Percentiles rank a stretch among this genome's conserved stretches.
Evolutionary conservation across 1,140 invertebrate genomes (phyloP).

Genomic region (Bombus waltoni): DNA sequence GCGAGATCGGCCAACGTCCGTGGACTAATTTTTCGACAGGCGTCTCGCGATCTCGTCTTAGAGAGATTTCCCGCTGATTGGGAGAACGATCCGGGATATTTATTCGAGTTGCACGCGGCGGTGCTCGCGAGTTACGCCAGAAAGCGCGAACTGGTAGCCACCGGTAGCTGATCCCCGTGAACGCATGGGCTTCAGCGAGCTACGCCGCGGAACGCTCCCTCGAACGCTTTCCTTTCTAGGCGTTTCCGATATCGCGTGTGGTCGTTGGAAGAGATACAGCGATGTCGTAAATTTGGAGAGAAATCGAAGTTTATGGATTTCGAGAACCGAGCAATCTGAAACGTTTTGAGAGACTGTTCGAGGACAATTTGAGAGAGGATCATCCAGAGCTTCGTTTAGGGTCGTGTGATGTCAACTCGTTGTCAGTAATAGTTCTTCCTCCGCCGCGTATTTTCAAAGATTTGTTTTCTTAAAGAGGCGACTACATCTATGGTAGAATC

Average conservation of each 20-base stretch:
- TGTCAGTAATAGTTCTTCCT: too few species aligned
- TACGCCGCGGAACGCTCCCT: not conserved
- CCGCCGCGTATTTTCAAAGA: too few species aligned
- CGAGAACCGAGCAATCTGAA: not conserved
- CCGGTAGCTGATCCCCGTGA: not conserved
- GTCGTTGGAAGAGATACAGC: not conserved
- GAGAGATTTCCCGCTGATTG: not conserved
- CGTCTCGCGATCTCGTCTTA: conserved; percentile 13
- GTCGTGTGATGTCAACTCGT: not conserved
- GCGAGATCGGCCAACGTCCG: conserved; percentile 2
- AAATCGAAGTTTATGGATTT: not conserved
- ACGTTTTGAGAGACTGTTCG: not conserved
- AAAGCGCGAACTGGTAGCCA: not conserved
- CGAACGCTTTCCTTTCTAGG: not conserved
- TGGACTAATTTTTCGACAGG: not conserved
- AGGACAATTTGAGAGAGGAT: not conserved
- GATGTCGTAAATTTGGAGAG: not conserved
- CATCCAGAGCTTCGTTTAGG: not conserved
- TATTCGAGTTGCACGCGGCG: conserved; percentile 15
- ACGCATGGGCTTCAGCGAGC: not conserved
- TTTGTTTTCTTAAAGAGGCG: too few species aligned
- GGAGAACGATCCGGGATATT: conserved; percentile 1
- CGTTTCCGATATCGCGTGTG: not conserved
- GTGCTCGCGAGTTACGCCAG: conserved; percentile 11
- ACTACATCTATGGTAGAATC: too few species aligned